A percentile compares a stretch with the other conserved stretches of the same genome.
Evolutionary conservation across 2,888 invertebrate genomes (phyloP).

Genomic region (Chrysopilus asiliformis): DNA sequence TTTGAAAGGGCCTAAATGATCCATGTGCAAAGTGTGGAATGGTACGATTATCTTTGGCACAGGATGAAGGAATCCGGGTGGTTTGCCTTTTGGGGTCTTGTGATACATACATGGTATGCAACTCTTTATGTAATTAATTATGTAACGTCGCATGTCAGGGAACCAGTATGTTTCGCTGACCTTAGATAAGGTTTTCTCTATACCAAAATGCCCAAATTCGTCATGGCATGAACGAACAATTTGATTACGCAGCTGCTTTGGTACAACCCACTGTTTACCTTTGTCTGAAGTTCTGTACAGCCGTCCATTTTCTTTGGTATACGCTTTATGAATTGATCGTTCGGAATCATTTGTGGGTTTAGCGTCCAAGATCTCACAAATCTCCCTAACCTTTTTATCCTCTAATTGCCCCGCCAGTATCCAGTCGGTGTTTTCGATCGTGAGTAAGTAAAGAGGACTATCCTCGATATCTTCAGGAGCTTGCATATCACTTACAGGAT

Average conservation of each 20-base stretch:
- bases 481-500: too few relatives aligned
- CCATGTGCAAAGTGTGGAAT: conserved; percentile 2
- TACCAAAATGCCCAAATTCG: conserved; percentile 13
- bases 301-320: conserved; percentile 8
- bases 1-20: conserved; percentile 2
- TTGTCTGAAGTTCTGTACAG: conserved; percentile 9
- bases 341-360: not conserved
- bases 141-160: conserved; percentile 24
- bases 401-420: not conserved
- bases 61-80: conserved; percentile 19
- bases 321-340: conserved; percentile 7
- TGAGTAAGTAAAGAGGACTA: too few relatives aligned
- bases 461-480: too few relatives aligned
- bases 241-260: too few relatives aligned
- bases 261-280: conserved; percentile 12
- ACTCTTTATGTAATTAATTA: conserved; percentile 25
- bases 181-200: conserved; percentile 18
- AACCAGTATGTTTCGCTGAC: conserved; percentile 29
- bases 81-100: too few relatives aligned
- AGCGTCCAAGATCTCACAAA: not conserved
- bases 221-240: conserved; percentile 16
- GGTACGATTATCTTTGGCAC: not conserved
- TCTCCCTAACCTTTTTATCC: not conserved
- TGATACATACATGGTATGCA: too few relatives aligned
- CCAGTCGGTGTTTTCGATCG: too few relatives aligned